These are phyloP conservation scores for Phyllotreta striolata DNA, from an alignment of 2,888 invertebrate species.

Conservation along the genomic window DNA sequence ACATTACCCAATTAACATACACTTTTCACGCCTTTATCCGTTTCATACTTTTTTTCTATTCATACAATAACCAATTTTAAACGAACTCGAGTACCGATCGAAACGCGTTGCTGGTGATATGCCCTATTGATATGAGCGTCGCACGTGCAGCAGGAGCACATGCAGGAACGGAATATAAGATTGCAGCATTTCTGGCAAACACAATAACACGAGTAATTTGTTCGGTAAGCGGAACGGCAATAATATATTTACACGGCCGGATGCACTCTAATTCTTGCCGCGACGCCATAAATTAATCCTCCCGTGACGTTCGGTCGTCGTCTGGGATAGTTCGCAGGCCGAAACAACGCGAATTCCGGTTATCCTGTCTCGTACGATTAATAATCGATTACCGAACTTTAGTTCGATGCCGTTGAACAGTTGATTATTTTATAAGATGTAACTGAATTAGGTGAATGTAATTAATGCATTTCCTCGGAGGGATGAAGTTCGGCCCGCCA, in stretches of 20 bases:
- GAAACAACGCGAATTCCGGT: neutral
- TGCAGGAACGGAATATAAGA: neutral
- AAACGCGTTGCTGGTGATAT: no score
- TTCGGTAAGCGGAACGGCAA: conserved; percentile 53
- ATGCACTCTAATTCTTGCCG: conserved; percentile 58
- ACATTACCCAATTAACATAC: no score
- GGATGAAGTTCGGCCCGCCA: neutral
- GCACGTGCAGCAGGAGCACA: neutral
- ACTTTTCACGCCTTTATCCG: no score
- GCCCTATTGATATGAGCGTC: no score
- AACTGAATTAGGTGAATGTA: neutral
- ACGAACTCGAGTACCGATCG: no score
- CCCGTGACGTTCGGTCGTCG: conserved; percentile 36
- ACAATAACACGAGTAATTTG: conserved; percentile 53
- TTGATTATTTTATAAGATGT: neutral
- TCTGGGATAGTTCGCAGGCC: conserved; percentile 29
- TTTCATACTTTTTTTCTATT: no score
- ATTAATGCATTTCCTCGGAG: neutral
- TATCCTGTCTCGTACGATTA: neutral
- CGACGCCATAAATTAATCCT: conserved; percentile 56
- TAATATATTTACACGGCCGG: conserved; percentile 58
- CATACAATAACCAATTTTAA: no score
- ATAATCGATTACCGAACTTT: neutral
- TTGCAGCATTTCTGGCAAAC: conserved; percentile 28
- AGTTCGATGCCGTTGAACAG: neutral